Conservation (phyloP, 1,140 invertebrate genomes). For the Drosophila tropicalis region DNA sequence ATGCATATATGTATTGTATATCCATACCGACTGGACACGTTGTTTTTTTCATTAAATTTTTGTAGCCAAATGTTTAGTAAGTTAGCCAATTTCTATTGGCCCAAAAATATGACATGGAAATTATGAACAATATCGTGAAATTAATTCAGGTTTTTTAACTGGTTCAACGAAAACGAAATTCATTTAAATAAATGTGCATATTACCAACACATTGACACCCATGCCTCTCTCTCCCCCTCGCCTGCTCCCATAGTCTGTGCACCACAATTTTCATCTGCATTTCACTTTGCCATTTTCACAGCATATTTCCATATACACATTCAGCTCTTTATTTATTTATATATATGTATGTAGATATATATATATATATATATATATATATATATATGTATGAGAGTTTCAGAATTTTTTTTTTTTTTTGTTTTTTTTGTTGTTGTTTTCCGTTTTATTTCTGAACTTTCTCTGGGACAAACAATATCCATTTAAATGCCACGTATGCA, state of each 20-base stretch:
- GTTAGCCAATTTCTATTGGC: not conserved
- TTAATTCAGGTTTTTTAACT: slow-evolving; percentile 4
- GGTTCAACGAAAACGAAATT: slow-evolving; percentile 13
- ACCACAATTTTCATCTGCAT: not conserved
- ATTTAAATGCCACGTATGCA: slow-evolving; percentile 28
- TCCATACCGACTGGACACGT: not conserved
- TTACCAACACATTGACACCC: slow-evolving; percentile 28
- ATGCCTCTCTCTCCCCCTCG: too few species aligned
- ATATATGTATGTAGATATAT: not conserved
- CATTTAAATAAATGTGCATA: slow-evolving; percentile 29
- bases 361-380: not conserved
- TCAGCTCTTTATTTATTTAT: slow-evolving; percentile 15
- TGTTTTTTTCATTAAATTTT: not conserved
- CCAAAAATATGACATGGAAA: not conserved
- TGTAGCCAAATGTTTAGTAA: too few species aligned
- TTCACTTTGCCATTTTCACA: slow-evolving; percentile 6
- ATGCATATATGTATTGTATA: not conserved
- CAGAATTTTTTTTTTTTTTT: not conserved
- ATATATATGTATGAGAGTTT: not conserved
- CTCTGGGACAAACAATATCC: slow-evolving; percentile 16
- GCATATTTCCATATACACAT: slow-evolving; percentile 4
- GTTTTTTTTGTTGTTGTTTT: not conserved
- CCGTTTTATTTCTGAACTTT: slow-evolving; percentile 13
- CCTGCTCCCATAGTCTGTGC: not conserved
- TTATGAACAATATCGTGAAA: not conserved